These are phyloP conservation scores for Hemithea aestivaria DNA, from an alignment of 2,888 invertebrate genomes.

Conservation along the genomic window DNA sequence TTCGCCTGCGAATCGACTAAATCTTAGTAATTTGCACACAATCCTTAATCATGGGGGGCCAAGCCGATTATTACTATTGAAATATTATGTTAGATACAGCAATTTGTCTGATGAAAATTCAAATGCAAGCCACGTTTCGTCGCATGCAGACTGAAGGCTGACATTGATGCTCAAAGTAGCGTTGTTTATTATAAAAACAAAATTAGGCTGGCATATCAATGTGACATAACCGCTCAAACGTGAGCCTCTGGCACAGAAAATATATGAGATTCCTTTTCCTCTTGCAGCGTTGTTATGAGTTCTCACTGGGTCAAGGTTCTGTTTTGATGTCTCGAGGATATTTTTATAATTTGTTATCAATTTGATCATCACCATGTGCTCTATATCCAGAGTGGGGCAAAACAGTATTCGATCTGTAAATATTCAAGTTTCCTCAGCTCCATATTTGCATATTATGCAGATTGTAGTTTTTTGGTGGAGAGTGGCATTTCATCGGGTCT, in stretches of 20 bases:
- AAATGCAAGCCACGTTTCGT: conserved; percentile 17
- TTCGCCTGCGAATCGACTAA: conserved; percentile 1
- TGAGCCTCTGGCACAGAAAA: conserved; percentile 22
- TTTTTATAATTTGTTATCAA: conserved; percentile 25
- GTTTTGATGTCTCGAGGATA: conserved; percentile 61
- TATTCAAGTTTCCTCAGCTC: too few relatives aligned
- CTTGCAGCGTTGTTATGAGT: conserved; percentile 38
- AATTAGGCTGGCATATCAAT: conserved; percentile 6
- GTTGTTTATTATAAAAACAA: conserved; percentile 4
- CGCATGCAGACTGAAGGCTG: conserved; percentile 11
- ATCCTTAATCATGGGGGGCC: conserved; percentile 1
- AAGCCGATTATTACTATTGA: too few relatives aligned
- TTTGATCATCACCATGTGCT: not conserved
- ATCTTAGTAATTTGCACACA: conserved; percentile 8
- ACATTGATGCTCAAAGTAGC: conserved; percentile 3
- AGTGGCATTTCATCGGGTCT: not conserved
- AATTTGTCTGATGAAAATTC: conserved; percentile 7
- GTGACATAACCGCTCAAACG: conserved; percentile 6
- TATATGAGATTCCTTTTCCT: conserved; percentile 45
- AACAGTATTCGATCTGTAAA: too few relatives aligned
- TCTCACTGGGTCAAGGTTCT: conserved; percentile 65
- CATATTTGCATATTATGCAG: too few relatives aligned
- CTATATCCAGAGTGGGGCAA: too few relatives aligned
- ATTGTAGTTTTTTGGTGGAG: too few relatives aligned
- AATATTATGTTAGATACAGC: too few relatives aligned